A percentile compares a stretch with the other conserved stretches of the same genome.
Conservation (phyloP, 1,140 invertebrate genomes). For the Phenacoccus solenopsis region DNA sequence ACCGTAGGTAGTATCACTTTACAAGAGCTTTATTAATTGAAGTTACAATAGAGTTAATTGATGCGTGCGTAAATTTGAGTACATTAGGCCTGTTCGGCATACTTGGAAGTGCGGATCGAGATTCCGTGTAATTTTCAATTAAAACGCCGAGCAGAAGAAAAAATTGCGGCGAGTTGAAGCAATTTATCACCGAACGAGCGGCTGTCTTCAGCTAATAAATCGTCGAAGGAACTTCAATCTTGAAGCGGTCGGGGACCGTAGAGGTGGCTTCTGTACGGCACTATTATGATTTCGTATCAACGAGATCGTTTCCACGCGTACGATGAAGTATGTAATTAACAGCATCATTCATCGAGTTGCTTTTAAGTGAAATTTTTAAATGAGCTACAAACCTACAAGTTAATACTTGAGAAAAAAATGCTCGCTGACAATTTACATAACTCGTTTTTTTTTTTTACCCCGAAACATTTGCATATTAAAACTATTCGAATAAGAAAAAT, state of each 20-base stretch:
- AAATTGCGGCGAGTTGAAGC: not conserved
- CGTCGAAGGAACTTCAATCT: not conserved
- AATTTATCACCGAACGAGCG: too few relatives aligned
- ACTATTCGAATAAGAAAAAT: conserved; percentile 3
- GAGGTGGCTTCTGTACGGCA: too few relatives aligned
- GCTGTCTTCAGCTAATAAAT: too few relatives aligned
- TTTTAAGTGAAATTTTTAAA: conserved; percentile 2
- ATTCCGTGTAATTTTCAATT: not conserved
- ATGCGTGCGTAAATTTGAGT: too few relatives aligned
- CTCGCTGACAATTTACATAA: conserved; percentile 3
- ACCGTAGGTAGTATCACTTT: not conserved
- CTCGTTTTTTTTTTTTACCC: not conserved
- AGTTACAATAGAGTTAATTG: not conserved
- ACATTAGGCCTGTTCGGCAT: too few relatives aligned
- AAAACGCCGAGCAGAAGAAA: not conserved
- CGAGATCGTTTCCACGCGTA: not conserved
- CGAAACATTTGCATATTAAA: not conserved
- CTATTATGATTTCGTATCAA: too few relatives aligned
- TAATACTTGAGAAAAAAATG: conserved; percentile 3
- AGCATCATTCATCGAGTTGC: not conserved
- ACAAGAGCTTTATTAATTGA: not conserved
- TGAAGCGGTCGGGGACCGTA: not conserved
- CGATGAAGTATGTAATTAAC: too few relatives aligned
- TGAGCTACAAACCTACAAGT: not conserved
- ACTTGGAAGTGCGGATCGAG: not conserved